phyloP scores from a whole-genome alignment of 35 echinoderm and acorn worm species.

The Apostichopus californicus region DNA sequence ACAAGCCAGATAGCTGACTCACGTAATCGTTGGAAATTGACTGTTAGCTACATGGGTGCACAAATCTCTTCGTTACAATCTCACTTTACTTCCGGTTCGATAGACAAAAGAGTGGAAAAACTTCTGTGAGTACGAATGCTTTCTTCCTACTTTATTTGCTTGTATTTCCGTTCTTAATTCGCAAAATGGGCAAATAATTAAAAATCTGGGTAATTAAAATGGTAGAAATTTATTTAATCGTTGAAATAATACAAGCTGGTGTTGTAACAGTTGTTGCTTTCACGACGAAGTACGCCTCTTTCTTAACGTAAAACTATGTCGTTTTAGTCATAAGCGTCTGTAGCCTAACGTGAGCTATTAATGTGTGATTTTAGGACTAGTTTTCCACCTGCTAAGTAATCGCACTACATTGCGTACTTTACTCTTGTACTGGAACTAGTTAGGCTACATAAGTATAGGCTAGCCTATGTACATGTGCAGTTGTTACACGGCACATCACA shows the following conservation, averaged over 20 bases:
- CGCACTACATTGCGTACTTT: neutral
- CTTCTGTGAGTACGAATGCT: neutral
- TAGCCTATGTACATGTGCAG: neutral
- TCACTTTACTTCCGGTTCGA: neutral
- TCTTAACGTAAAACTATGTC: neutral
- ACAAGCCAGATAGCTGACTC: neutral
- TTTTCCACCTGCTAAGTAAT: neutral
- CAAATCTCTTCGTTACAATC: neutral
- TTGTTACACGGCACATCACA: neutral
- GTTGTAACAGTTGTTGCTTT: neutral
- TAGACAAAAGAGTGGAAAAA: neutral
- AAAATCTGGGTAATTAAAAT: neutral
- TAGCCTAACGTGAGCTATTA: neutral
- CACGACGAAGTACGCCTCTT: neutral
- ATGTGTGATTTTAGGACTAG: neutral
- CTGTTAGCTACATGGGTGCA: neutral
- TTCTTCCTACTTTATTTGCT: neutral
- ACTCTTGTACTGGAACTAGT: neutral
- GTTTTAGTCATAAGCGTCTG: neutral
- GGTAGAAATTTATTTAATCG: neutral
- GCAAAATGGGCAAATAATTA: neutral
- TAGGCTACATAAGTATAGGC: neutral
- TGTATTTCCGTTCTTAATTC: neutral
- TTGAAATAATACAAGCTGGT: neutral
- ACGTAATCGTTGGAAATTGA: neutral